Evolutionary conservation across 2,888 invertebrate genomes (phyloP).

Genomic region (Cosmopolites sordidus): DNA sequence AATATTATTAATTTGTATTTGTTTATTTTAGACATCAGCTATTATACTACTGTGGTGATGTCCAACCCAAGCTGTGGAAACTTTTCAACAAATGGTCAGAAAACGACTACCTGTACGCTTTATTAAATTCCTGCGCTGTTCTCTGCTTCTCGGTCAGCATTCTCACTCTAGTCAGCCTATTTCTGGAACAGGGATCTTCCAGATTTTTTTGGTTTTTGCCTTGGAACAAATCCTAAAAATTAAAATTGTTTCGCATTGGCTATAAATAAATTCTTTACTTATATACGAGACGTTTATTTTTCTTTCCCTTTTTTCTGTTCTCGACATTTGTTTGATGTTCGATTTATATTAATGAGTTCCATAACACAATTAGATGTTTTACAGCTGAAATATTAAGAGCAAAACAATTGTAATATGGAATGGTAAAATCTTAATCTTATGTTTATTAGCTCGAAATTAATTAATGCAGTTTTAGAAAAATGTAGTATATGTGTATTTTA

Average conservation of each 20-base stretch:
- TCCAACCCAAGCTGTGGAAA: conserved; percentile 29
- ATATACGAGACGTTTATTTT: no score
- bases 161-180: conserved; percentile 41
- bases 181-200: conserved; percentile 35
- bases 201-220: conserved; percentile 7
- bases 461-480: no score
- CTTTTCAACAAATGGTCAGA: conserved; percentile 35
- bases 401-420: no score
- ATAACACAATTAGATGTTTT: no score
- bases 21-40: conserved; percentile 4
- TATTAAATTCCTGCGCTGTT: conserved; percentile 41
- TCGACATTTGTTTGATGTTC: no score
- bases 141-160: conserved; percentile 44
- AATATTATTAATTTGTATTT: no score
- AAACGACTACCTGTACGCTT: conserved; percentile 37
- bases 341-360: no score
- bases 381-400: no score
- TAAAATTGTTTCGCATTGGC: background rate
- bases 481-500: no score
- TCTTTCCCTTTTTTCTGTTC: no score
- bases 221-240: conserved; percentile 10
- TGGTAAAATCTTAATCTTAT: no score
- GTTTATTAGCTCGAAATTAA: no score
- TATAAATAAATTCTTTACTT: background rate
- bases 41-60: conserved; percentile 10